Percentiles rank a stretch among this genome's conserved stretches.
phyloP scores from a whole-genome alignment of 2,797 vertebrate genomes.

The Poecilia velifera region DNA sequence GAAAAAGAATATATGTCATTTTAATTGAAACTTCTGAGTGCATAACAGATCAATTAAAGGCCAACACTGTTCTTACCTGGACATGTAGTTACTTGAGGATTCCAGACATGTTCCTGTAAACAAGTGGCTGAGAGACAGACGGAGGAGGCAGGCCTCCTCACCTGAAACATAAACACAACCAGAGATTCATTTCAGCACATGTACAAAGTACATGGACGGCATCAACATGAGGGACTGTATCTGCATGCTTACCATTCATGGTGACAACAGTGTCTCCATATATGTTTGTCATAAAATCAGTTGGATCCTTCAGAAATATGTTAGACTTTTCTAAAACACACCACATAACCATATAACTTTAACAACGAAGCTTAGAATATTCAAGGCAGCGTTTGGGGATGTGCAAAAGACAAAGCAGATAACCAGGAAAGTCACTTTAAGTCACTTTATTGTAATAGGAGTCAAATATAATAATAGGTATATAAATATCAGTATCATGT shows the following conservation, averaged over 20 bases:
- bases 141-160: constrained; percentile 75
- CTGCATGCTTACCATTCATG: constrained; percentile 64
- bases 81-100: constrained; percentile 58
- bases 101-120: constrained; percentile 63
- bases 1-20: not conserved
- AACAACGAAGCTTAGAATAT: not conserved
- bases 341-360: not conserved
- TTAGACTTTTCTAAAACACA: constrained; percentile 72
- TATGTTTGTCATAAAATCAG: constrained; percentile 75
- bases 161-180: constrained; percentile 54
- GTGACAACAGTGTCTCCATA: constrained; percentile 76
- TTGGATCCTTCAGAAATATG: constrained; percentile 76
- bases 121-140: constrained; percentile 71
- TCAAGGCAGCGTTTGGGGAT: not conserved
- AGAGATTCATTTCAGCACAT: not conserved
- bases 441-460: not conserved
- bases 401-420: not conserved
- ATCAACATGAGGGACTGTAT: not conserved
- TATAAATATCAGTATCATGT: not conserved
- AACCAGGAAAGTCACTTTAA: not conserved
- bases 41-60: not conserved
- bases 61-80: constrained; percentile 38
- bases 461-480: not conserved
- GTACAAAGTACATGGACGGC: not conserved
- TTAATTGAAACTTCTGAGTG: constrained; percentile 11